Percentiles rank a stretch among this genome's conserved stretches.
These are phyloP conservation scores for Grallaria varia DNA, from an alignment of 2,113 vertebrate species.

Conservation along the genomic window DNA sequence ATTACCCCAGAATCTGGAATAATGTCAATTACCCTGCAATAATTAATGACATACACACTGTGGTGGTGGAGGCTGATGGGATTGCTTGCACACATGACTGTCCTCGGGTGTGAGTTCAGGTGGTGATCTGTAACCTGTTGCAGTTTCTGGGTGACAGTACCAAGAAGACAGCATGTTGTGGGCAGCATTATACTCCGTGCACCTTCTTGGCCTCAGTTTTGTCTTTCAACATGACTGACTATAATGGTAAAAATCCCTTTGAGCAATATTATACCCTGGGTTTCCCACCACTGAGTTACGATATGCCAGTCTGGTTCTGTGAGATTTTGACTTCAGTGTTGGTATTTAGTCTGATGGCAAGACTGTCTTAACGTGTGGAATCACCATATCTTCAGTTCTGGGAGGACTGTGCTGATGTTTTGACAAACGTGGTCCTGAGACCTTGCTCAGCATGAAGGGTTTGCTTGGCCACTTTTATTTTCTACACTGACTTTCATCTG, in stretches of 20 bases:
- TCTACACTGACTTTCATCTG: neutral
- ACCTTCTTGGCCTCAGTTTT: neutral
- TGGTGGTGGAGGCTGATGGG: neutral
- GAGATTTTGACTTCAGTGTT: neutral
- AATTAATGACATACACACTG: neutral
- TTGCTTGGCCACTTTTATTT: neutral
- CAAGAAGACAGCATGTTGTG: too few species aligned
- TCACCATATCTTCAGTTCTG: neutral
- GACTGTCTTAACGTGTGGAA: neutral
- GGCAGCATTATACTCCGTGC: neutral
- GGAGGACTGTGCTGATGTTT: neutral
- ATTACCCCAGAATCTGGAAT: neutral
- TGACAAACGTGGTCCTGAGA: neutral
- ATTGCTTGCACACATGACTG: neutral
- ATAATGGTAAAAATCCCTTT: neutral
- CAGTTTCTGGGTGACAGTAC: neutral
- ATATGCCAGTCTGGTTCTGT: neutral
- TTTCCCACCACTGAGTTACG: neutral
- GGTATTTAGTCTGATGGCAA: neutral
- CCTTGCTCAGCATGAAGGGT: neutral
- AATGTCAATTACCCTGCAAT: neutral
- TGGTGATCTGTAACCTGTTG: neutral
- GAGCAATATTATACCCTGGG: neutral
- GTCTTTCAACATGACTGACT: neutral
- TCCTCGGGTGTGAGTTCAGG: neutral